phyloP scores from a whole-genome alignment of 37 sponge, comb jelly and placozoan species.

The Ianthella basta region DNA sequence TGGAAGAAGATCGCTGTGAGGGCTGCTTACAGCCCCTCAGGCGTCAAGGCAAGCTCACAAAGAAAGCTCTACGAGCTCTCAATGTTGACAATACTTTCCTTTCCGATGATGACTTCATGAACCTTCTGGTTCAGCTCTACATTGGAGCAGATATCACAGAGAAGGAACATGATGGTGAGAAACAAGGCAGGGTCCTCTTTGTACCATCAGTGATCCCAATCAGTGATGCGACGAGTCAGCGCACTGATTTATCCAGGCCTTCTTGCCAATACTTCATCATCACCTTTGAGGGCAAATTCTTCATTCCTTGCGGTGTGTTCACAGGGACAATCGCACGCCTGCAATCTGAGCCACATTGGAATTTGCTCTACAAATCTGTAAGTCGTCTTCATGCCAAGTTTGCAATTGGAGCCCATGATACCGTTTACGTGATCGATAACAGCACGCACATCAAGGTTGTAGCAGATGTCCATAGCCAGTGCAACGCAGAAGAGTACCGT shows the following conservation, averaged over 20 bases:
- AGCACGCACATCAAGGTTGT: no score
- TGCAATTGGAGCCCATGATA: no score
- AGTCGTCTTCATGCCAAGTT: no score
- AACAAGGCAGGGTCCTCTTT: not conserved
- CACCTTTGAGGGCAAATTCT: not conserved
- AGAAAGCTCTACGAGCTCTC: not conserved
- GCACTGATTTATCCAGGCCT: no score
- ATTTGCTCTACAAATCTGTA: no score
- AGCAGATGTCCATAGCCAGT: no score
- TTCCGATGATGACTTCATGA: not conserved
- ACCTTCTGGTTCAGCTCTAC: not conserved
- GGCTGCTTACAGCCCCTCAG: not conserved
- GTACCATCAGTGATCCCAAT: not conserved
- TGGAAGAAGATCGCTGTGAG: not conserved
- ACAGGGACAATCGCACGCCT: constrained; percentile 11
- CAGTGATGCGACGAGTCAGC: not conserved
- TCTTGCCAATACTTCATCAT: not conserved
- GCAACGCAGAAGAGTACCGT: no score
- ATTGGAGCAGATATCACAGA: not conserved
- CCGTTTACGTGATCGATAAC: no score
- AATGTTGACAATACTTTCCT: not conserved
- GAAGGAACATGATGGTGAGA: no score
- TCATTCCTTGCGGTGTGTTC: constrained; percentile 17
- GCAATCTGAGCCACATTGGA: not conserved
- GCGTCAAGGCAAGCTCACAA: not conserved